Evolutionary conservation across 1,140 invertebrate species (phyloP), one percentile per base, ranked within the genome.

Genomic region (Rhyacophila brunnea): DNA sequence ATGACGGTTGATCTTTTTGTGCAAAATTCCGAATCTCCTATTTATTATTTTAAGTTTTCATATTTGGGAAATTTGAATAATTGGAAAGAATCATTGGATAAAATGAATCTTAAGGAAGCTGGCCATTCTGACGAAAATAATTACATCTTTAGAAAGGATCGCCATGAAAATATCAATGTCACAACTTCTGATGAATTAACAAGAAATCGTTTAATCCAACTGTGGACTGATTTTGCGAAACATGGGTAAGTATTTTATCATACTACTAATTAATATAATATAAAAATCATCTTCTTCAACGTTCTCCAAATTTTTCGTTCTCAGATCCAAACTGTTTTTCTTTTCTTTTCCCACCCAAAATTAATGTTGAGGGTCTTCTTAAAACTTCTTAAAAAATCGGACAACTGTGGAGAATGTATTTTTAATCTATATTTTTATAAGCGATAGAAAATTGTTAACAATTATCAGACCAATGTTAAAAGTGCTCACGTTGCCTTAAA

Each of bases 171-270:
- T 9, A 19, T 38, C 6, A 11, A 51, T 34, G 4, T 28, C 1
- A 10, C n/a, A 28, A 18, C 52, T 15, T 6, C 51, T 11, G 62
- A 64, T 48, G 14, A 28, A 13, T 7, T 58, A 2, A 49, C 36
- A 42, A 53, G 47, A 47, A 43, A 60, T 35, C 40, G 49, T 6
- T 15, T 64, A 15, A 34, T 54, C 9, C 18, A 36, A 44, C 59
- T 64, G 62, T 64, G 62, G 62, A 60, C 62, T 11, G 43, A 64
- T 48, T 64, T 64, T 38, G 62, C 57, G 6, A 64, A 64, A 38
- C 47, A 9, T 23, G 57, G 62, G 62, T 64, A 20, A 13, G 58
- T n/a, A n/a, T n/a, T n/a, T n/a, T n/a, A n/a, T n/a, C n/a, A n/a
- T n/a, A n/a, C n/a, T n/a, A n/a, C n/a, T n/a, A n/a, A n/a, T n/a